phyloP scores from a whole-genome alignment of 2,113 vertebrate genomes.

The Macquaria australasica region DNA sequence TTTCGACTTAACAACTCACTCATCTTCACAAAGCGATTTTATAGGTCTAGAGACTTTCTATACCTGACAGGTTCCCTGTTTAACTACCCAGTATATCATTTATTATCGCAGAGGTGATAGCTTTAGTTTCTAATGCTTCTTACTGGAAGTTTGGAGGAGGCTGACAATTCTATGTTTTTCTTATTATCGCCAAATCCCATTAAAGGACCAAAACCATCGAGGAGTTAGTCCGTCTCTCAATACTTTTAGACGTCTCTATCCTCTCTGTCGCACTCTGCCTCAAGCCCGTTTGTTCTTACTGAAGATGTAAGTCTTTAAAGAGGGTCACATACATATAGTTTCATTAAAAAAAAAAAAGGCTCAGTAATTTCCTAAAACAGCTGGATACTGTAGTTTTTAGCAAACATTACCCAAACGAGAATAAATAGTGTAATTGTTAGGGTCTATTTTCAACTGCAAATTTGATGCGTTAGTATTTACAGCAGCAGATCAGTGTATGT shows the following conservation, averaged over 20 bases:
- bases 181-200: not conserved
- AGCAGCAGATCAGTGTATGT: no score
- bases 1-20: conserved; percentile 4
- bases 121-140: not conserved
- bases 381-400: no score
- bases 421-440: no score
- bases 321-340: not conserved
- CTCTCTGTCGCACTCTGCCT: not conserved
- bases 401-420: no score
- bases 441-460: no score
- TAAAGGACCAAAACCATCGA: not conserved
- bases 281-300: not conserved
- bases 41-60: not conserved
- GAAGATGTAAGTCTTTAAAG: not conserved
- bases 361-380: no score
- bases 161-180: not conserved
- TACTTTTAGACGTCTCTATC: not conserved
- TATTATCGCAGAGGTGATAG: not conserved
- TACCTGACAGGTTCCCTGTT: not conserved
- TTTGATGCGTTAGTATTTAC: no score
- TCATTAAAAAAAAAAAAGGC: no score
- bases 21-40: not conserved
- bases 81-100: not conserved
- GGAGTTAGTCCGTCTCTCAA: not conserved
- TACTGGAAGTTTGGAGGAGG: not conserved